These are phyloP conservation scores for Pangasius krempfi DNA, from an alignment of 2,797 vertebrate species.

Conservation along the genomic window DNA sequence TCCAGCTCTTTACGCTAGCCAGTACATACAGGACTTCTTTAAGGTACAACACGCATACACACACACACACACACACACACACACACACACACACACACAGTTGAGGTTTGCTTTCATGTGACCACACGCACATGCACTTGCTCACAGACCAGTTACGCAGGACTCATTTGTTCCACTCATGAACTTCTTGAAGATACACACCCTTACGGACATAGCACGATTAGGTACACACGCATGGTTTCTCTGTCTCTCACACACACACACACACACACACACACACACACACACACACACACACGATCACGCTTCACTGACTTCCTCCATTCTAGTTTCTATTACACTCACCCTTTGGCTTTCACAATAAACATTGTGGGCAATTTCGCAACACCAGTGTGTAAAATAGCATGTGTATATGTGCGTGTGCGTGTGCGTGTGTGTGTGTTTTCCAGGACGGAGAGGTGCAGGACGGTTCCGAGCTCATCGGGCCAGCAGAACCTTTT, in stretches of 20 bases:
- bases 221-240: conserved; percentile 39
- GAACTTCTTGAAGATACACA: conserved; percentile 18
- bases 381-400: background rate
- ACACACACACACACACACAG: background rate
- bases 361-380: background rate
- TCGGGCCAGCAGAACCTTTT: conserved; percentile 88
- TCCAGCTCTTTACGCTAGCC: conserved; percentile 90
- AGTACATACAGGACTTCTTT: conserved; percentile 93
- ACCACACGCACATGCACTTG: background rate
- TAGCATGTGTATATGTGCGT: background rate
- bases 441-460: conserved; percentile 87
- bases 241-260: conserved; percentile 16
- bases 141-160: background rate
- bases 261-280: background rate
- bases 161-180: conserved; percentile 14
- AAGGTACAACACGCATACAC: conserved; percentile 78
- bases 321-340: conserved; percentile 18
- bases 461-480: conserved; percentile 93
- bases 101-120: background rate
- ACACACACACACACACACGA: background rate
- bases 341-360: conserved; percentile 18
- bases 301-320: conserved; percentile 18
- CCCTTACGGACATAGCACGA: background rate
- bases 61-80: conserved; percentile 39
- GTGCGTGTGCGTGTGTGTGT: conserved; percentile 22